Base-by-base conservation (phyloP, 2,888 invertebrate genomes). In the Drosophila demipolita region DNA sequence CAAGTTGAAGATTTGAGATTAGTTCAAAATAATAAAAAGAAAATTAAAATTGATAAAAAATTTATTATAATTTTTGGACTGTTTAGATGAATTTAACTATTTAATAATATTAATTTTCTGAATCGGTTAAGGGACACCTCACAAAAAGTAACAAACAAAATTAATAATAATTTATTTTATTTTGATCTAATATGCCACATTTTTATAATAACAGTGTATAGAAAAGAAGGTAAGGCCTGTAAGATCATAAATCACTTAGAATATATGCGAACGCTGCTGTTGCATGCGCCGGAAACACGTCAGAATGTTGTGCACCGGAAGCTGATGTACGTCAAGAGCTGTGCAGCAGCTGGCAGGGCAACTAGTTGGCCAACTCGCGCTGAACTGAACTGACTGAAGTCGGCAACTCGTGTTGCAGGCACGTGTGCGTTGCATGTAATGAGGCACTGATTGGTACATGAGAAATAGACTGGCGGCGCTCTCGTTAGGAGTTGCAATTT, bases 381-480 rank as follows among this genome's bases (percentile, higher is more conserved):
- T 29, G 29, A 5, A 29, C 29, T 29, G 29, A 70, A 66, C 50
- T 32, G 23, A 35, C 59, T 52, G 33, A n/a, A 61, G 58, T 53
- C 12, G 42, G 32, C 35, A 23, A 68, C 59, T 50, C 7, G 45
- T 29, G 35, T 35, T 29, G 6, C 26, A 26, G 26, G 5, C 29
- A 29, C 29, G 26, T 33, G 49, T 54, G 69, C 36, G 66, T 55
- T 74, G 90, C 85, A 89, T 89, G 76, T 84, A 89, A 85, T 90
- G 89, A 90, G 89, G 85, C 89, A 85, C 90, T 85, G 90, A 85
- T 88, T 85, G 90, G 66, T 72, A 75, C 83, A 72, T 89, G 89
- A 88, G 89, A 90, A 90, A 85, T 86, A 80, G 86, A 79, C 59
- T 49, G 45, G 58, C 62, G 40, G 55, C 29, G 20, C 49, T 64